Percentiles rank a stretch among this genome's conserved stretches.
phyloP scores from a whole-genome alignment of 2,888 invertebrate genomes.

The Choreutis nemorana region DNA sequence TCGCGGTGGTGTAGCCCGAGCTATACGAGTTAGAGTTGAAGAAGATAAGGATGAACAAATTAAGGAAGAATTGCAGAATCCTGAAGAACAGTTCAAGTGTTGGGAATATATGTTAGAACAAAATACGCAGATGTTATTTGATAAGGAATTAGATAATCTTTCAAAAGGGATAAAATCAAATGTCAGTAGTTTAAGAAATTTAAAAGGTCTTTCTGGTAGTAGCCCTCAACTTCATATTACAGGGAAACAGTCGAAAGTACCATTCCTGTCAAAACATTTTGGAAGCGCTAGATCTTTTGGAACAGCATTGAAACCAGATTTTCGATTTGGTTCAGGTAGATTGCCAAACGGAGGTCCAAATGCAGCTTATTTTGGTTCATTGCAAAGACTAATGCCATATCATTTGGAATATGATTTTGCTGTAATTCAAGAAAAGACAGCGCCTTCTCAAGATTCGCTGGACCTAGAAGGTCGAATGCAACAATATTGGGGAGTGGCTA shows the following conservation, averaged over 20 bases:
- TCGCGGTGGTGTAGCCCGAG: constrained; percentile 68
- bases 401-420: constrained; percentile 83
- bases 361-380: constrained; percentile 86
- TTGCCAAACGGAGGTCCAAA: constrained; percentile 80
- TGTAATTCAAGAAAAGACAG: constrained; percentile 79
- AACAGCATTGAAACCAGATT: constrained; percentile 67
- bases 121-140: constrained; percentile 87
- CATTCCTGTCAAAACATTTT: constrained; percentile 77
- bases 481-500: constrained; percentile 91
- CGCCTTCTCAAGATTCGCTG: constrained; percentile 73
- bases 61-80: constrained; percentile 53
- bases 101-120: constrained; percentile 95
- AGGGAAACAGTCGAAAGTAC: constrained; percentile 48
- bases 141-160: constrained; percentile 85
- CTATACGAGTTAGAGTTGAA: constrained; percentile 70
- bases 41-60: constrained; percentile 66
- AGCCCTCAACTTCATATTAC: constrained; percentile 71
- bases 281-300: constrained; percentile 84
- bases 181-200: constrained; percentile 58
- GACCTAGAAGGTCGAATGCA: constrained; percentile 87
- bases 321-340: constrained; percentile 65
- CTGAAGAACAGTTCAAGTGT: constrained; percentile 89
- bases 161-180: constrained; percentile 69
- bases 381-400: constrained; percentile 85
- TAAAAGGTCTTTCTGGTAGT: constrained; percentile 73